Evolutionary conservation across 1,140 invertebrate genomes (phyloP).

Genomic region (Drosophila seguyi): DNA sequence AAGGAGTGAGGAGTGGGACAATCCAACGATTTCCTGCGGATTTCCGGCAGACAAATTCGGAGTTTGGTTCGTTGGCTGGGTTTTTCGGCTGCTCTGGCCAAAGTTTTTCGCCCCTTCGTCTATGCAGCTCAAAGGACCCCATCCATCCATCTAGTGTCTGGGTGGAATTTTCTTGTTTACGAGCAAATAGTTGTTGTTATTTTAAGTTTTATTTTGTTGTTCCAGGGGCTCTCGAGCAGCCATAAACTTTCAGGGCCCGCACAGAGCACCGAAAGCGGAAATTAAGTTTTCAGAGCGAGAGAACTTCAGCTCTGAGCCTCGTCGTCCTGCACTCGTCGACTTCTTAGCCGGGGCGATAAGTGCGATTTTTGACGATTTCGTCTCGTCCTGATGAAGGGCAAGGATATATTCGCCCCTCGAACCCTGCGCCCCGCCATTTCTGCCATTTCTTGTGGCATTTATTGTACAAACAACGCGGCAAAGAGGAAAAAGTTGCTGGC

Average conservation of each 20-base stretch:
- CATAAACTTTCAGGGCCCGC: constrained; percentile 64
- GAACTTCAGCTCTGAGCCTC: constrained; percentile 18
- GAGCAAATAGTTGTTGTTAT: constrained; percentile 83
- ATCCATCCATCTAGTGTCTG: constrained; percentile 58
- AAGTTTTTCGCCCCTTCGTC: constrained; percentile 58
- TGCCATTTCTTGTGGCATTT: constrained; percentile 64
- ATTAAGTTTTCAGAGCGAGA: constrained; percentile 70
- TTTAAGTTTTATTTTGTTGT: constrained; percentile 83
- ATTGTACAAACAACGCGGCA: constrained; percentile 50
- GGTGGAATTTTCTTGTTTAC: constrained; percentile 81
- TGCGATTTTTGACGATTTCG: constrained; percentile 82
- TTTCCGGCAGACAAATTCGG: constrained; percentile 79
- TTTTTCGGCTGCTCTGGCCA: constrained; percentile 30
- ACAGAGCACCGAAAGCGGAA: constrained; percentile 61
- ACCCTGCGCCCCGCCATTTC: not conserved
- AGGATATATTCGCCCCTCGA: constrained; percentile 24
- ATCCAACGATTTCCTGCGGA: constrained; percentile 82
- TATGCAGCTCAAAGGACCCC: constrained; percentile 33
- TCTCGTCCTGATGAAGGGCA: constrained; percentile 59
- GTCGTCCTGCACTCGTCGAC: constrained; percentile 36
- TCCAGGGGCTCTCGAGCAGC: constrained; percentile 64
- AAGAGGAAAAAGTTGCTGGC: constrained; percentile 48
- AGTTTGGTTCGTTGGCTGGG: constrained; percentile 61
- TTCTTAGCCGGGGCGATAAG: constrained; percentile 69
- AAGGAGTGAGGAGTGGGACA: constrained; percentile 28